Percentiles rank a stretch among this genome's conserved stretches.
These are phyloP conservation scores for Ditula angustiorana DNA, from an alignment of 2,888 invertebrate genomes.

Conservation along the genomic window DNA sequence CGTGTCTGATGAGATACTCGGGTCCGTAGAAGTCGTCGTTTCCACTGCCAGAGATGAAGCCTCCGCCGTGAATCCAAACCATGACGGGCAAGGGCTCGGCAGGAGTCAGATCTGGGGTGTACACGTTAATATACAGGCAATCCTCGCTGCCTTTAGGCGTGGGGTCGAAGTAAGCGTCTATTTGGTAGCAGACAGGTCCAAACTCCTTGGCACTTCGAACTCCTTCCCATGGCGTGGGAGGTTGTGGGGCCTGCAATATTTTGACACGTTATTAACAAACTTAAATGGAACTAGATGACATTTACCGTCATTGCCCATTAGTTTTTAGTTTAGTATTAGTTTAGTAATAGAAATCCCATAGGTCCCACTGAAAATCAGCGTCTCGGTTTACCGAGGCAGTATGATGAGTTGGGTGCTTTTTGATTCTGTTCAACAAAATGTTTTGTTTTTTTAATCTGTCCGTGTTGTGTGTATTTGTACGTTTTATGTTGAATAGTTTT, in stretches of 20 bases:
- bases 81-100: constrained; percentile 32
- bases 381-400: too few relatives aligned
- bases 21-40: constrained; percentile 44
- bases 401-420: too few relatives aligned
- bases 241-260: constrained; percentile 19
- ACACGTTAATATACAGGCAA: constrained; percentile 48
- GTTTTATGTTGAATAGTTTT: too few relatives aligned
- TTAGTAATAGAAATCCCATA: too few relatives aligned
- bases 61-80: constrained; percentile 43
- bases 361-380: too few relatives aligned
- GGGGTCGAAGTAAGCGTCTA: constrained; percentile 25
- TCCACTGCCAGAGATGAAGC: constrained; percentile 45
- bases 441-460: too few relatives aligned
- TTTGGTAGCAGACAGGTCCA: constrained; percentile 45
- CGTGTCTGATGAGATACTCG: constrained; percentile 44
- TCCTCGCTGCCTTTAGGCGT: constrained; percentile 40
- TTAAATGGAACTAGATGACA: neutral
- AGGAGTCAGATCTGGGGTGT: constrained; percentile 43
- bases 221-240: constrained; percentile 45
- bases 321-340: too few relatives aligned
- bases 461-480: too few relatives aligned
- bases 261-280: neutral
- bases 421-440: too few relatives aligned
- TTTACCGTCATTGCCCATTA: too few relatives aligned
- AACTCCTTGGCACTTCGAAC: constrained; percentile 45